Evolutionary conservation across 2,888 invertebrate species (phyloP), one percentile per base, ranked within the genome.

Genomic region (Rotaria sp.): DNA sequence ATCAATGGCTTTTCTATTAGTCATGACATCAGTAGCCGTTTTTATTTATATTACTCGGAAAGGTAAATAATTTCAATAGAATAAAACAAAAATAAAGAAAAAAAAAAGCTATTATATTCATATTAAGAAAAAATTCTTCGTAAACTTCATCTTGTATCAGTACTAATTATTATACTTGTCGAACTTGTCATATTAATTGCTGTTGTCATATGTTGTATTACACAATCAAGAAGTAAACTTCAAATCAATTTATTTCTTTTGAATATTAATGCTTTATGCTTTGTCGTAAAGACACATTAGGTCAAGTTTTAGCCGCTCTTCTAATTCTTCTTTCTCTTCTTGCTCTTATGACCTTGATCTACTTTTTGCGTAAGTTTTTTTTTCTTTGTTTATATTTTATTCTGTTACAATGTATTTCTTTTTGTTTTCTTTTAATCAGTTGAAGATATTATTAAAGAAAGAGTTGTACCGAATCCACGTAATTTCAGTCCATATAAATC

Each of bases 21-120:
- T 80, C 18, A n/a, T 45, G 1, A n/a, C 45, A 80, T 45, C 80
- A 5, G 21, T 80, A n/a, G 80, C 26, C 1, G 80, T 45, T 24
- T 80, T 80, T 45, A 41, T 80, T 15, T 80, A 80, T 80, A n/a
- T 80, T 13, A 80, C 45, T 80, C 41, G 80, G n/a, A 80, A 80
- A 80, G 80, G 80, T 80, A 80, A 67, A 21, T 67, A 0, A 18
- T 67, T 67, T 8, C 7, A 0, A 15, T 35, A 13, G 26, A 55
- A 26, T 55, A 55, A 55, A 55, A 26, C 10, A 24, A 26, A 55
- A 26, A 26, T 11, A 4, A 26, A 26, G 7, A 24, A 26, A 55
- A 26, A 26, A 2, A 4, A 26, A 26, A 24, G 24, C 5, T 67
- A 8, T n/a, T 35, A 8, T 26, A 21, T 41, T 45, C 26, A 10